These are phyloP conservation scores for Anolis apletophallus DNA, from an alignment of 2,797 vertebrate species.

Conservation along the genomic window DNA sequence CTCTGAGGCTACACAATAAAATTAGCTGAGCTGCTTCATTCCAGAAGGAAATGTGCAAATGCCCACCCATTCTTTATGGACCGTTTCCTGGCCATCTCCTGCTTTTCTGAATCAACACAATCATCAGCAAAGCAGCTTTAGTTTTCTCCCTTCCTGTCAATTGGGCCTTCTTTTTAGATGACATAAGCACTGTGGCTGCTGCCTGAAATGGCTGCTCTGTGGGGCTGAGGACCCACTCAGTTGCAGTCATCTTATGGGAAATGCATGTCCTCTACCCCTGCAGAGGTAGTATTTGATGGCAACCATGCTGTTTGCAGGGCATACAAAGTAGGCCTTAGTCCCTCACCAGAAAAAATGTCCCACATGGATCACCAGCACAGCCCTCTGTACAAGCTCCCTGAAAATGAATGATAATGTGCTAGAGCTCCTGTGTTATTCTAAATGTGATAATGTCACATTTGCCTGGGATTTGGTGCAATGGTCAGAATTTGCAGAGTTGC, in stretches of 20 bases:
- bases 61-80: not conserved
- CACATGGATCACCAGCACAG: slow-evolving; percentile 32
- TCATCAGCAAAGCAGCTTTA: slow-evolving; percentile 40
- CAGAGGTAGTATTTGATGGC: slow-evolving; percentile 2
- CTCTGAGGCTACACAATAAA: not conserved
- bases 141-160: not conserved
- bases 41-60: not conserved
- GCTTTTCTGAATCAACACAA: slow-evolving; percentile 5
- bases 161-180: not conserved
- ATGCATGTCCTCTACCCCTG: not conserved
- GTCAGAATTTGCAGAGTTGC: not conserved
- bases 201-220: not conserved
- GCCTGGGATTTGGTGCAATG: not conserved
- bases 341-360: slow-evolving; percentile 31
- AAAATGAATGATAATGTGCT: no score
- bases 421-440: not conserved
- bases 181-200: not conserved
- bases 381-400: slow-evolving; percentile 41
- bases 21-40: not conserved
- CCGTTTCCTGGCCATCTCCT: slow-evolving; percentile 13
- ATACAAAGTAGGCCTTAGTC: not conserved
- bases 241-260: not conserved
- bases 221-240: not conserved
- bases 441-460: not conserved
- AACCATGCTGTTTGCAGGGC: not conserved